Percentiles rank a stretch among this genome's conserved stretches.
phyloP scores from a whole-genome alignment of 2,113 vertebrate species.

The Cyanoliseus patagonus region DNA sequence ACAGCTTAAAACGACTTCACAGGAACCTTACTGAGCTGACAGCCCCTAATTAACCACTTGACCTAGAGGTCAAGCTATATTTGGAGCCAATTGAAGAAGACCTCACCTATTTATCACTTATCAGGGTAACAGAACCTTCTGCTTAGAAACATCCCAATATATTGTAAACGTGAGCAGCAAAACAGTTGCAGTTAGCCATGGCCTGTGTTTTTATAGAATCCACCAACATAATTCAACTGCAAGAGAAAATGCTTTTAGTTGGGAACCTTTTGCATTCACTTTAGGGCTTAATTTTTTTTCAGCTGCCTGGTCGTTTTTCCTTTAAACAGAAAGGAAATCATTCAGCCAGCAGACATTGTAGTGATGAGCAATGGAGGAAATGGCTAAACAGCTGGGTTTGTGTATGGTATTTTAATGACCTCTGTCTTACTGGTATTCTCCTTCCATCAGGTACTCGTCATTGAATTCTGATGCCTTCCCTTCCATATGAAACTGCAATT shows the following conservation, averaged over 20 bases:
- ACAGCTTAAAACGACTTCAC: not conserved
- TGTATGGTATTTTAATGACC: constrained; percentile 23
- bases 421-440: constrained; percentile 12
- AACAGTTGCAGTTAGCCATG: not conserved
- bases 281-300: not conserved
- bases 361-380: constrained; percentile 22
- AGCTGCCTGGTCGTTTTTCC: not conserved
- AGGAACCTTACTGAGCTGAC: not conserved
- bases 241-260: not conserved
- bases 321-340: not conserved
- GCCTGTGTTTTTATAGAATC: not conserved
- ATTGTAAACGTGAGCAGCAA: not conserved
- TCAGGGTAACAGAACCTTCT: not conserved
- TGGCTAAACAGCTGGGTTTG: constrained; percentile 17
- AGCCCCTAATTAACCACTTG: not conserved
- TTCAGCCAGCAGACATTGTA: not conserved
- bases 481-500: not conserved
- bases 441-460: not conserved
- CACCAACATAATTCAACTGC: not conserved
- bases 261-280: not conserved
- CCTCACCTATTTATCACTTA: not conserved
- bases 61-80: not conserved
- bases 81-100: not conserved
- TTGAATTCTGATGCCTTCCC: not conserved
- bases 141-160: constrained; percentile 13